These are phyloP conservation scores for Eupeodes corollae DNA, from an alignment of 1,140 invertebrate species.

Conservation along the genomic window DNA sequence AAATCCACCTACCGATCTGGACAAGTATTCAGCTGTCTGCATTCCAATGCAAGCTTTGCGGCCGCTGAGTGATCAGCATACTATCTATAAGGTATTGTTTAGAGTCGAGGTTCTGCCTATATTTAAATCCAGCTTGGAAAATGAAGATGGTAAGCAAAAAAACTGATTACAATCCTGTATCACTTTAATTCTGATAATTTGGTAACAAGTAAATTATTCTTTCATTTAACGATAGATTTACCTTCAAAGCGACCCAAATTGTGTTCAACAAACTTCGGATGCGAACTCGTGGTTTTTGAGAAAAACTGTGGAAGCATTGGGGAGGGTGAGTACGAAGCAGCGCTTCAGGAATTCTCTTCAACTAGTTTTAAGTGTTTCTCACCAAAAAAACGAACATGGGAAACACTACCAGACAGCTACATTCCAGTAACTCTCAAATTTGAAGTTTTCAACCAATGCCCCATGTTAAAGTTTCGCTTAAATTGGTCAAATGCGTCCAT, in stretches of 20 bases:
- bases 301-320: conserved; percentile 77
- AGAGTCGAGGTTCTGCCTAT: conserved; percentile 51
- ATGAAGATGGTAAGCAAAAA: conserved; percentile 25
- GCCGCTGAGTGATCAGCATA: conserved; percentile 64
- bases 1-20: conserved; percentile 65
- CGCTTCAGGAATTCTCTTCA: conserved; percentile 59
- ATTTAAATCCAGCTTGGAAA: conserved; percentile 38
- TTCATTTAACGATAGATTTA: conserved; percentile 10
- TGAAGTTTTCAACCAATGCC: conserved; percentile 60
- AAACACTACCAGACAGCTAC: conserved; percentile 62
- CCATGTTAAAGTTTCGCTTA: conserved; percentile 72
- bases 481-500: conserved; percentile 67
- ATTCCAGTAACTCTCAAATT: conserved; percentile 41
- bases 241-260: conserved; percentile 22
- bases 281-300: conserved; percentile 82
- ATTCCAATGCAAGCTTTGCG: conserved; percentile 77
- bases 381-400: conserved; percentile 66
- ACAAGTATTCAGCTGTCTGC: conserved; percentile 64
- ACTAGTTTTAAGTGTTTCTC: conserved; percentile 43
- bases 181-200: background rate
- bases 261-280: conserved; percentile 56
- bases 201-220: background rate
- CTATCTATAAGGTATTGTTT: conserved; percentile 76
- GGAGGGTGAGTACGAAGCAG: conserved; percentile 82
- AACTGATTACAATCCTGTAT: too few species aligned